Evolutionary conservation across 2,888 invertebrate species (phyloP), one percentile per base, ranked within the genome.

Genomic region (Heliconius erato): DNA sequence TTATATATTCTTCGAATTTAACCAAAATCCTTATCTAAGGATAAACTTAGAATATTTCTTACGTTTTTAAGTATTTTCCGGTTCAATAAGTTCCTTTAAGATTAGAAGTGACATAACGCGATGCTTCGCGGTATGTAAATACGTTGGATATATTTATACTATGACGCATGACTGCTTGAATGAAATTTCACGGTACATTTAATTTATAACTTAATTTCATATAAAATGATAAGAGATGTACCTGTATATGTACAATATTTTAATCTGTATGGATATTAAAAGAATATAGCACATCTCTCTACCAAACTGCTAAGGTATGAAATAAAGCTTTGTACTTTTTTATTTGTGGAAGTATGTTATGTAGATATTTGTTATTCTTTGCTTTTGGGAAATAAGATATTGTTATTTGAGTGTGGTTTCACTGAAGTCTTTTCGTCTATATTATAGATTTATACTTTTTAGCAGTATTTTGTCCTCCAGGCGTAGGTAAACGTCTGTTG

Each of bases 71-170:
- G 86, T 85, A 89, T 89, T 90, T 90, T 89, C 87, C 87, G 86
- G 83, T 86, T 84, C 84, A 82, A 83, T 88, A 89, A 88, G 79
- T 74, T 85, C 79, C 83, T 35, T 86, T 88, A 90, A 89, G 89
- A 90, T 90, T 89, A 88, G 88, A 85, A 86, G 88, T 92, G 91
- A 92, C 91, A 91, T 92, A 93, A 90, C 84, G 71, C 85, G 82
- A 86, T 88, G 87, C 86, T 83, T 72, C 80, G 84, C 76, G 65
- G 83, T 82, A 85, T 84, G 84, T 74, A 85, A 83, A 85, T 83
- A 83, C 63, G 44, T 63, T 68, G 63, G 59, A 68, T 79, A 82
- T 87, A 85, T 87, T 86, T 87, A 86, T 88, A 86, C 85, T 89
- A 82, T 91, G 91, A 91, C 90, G 91, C 87, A 90, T 88, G 87